Evolutionary conservation across 2,113 vertebrate genomes (phyloP).

Genomic region (Burhinus oedicnemus): DNA sequence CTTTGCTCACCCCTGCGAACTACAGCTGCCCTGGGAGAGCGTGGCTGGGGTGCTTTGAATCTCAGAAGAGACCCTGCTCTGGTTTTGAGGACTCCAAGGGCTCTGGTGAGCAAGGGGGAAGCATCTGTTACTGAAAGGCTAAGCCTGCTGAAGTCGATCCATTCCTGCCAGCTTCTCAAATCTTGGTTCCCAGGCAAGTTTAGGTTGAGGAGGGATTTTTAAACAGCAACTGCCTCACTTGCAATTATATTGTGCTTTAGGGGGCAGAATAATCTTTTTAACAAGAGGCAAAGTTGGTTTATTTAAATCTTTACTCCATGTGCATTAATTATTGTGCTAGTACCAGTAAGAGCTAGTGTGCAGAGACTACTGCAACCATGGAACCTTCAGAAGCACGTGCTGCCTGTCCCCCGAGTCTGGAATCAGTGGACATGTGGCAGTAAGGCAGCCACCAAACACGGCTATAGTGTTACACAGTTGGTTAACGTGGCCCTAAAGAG

Average conservation of each 20-base stretch:
- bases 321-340: background rate
- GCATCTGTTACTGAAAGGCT: background rate
- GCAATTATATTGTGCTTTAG: background rate
- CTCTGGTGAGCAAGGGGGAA: background rate
- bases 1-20: background rate
- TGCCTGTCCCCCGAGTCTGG: background rate
- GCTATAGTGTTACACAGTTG: background rate
- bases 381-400: background rate
- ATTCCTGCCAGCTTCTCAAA: background rate
- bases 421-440: background rate
- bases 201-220: background rate
- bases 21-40: background rate
- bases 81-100: background rate
- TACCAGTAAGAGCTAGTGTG: background rate
- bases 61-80: background rate
- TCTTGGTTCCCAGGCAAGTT: background rate
- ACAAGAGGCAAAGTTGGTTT: background rate
- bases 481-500: background rate
- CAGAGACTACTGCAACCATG: background rate
- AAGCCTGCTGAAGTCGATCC: background rate
- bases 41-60: background rate
- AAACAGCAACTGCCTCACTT: background rate
- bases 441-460: background rate
- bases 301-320: background rate
- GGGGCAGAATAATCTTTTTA: background rate